These are phyloP conservation scores for Oopsacas minuta DNA, from an alignment of 37 sponge, comb jelly and placozoan species.

Conservation along the genomic window DNA sequence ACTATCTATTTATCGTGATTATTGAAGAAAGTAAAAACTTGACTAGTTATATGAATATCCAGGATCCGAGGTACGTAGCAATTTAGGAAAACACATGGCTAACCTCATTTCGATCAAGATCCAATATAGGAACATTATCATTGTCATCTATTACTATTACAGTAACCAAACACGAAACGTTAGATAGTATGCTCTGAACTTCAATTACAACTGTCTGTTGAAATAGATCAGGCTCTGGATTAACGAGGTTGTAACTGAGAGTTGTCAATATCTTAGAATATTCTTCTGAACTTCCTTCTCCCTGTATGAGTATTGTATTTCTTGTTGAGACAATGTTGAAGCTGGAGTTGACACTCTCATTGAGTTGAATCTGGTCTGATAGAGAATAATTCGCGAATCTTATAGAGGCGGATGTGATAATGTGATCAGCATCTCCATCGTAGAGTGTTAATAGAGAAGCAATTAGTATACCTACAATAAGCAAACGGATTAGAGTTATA, in stretches of 20 bases:
- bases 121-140: neutral
- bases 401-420: neutral
- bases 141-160: neutral
- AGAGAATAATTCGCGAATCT: neutral
- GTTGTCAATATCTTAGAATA: neutral
- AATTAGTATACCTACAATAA: constrained; percentile 6
- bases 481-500: neutral
- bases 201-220: neutral
- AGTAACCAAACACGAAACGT: neutral
- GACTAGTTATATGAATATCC: no score
- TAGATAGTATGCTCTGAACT: neutral
- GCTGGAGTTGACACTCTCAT: neutral
- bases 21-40: no score
- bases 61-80: no score
- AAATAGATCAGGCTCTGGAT: neutral
- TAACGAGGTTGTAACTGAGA: neutral
- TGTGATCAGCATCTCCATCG: neutral
- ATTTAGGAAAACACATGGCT: no score
- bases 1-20: no score
- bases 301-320: neutral
- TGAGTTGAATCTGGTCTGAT: neutral
- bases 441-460: neutral
- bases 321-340: neutral
- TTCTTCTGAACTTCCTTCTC: neutral
- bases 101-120: neutral